Conservation (phyloP, 2,797 vertebrate species). For the Tenualosa thibaudeaui region DNA sequence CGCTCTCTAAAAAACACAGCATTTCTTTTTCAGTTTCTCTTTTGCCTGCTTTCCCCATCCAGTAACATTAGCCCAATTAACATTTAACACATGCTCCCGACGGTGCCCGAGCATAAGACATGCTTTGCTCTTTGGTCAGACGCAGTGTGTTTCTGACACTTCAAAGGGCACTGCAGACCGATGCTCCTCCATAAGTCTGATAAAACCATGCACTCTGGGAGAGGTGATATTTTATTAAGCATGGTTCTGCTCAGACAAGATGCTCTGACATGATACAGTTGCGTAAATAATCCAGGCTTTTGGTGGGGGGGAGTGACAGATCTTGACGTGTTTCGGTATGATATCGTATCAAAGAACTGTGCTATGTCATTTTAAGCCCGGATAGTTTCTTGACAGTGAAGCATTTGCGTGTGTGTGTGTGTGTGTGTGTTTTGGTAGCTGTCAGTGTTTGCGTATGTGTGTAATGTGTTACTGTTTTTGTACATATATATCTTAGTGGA, state of each 20-base stretch:
- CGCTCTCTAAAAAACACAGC: constrained; percentile 38
- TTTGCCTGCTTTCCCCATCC: constrained; percentile 36
- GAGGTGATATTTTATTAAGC: constrained; percentile 14
- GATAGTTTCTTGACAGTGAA: constrained; percentile 1
- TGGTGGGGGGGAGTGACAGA: neutral
- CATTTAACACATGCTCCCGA: constrained; percentile 36
- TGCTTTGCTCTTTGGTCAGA: constrained; percentile 44
- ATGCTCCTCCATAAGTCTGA: constrained; percentile 1
- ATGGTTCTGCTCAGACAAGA: neutral
- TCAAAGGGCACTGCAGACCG: constrained; percentile 17
- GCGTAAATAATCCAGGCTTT: constrained; percentile 2
- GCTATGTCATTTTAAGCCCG: neutral
- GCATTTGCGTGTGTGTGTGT: constrained; percentile 6
- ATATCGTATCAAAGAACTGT: constrained; percentile 10
- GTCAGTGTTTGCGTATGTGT: neutral
- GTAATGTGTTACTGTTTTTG: neutral
- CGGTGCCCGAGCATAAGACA: constrained; percentile 17
- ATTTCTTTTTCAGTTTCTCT: constrained; percentile 41
- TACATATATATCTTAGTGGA: neutral
- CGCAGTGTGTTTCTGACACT: constrained; percentile 43
- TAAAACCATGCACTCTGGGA: neutral
- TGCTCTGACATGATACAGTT: neutral
- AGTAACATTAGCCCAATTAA: constrained; percentile 43
- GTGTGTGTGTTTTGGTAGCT: neutral
- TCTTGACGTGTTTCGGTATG: neutral